Evolutionary conservation across 1,140 invertebrate species (phyloP).

Genomic region (Rhagoletis pomonella): DNA sequence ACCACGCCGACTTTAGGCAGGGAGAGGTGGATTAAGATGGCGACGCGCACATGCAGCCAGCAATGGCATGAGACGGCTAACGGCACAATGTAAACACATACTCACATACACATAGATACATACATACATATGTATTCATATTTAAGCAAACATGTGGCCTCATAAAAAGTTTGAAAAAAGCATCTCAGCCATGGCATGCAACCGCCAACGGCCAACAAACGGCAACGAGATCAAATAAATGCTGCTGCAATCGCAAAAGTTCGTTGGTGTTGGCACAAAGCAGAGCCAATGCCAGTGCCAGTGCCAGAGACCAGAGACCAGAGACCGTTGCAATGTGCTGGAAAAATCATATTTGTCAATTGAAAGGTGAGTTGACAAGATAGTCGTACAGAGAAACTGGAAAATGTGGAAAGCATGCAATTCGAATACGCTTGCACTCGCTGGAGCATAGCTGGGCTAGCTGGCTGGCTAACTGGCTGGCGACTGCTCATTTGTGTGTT

Average conservation of each 20-base stretch:
- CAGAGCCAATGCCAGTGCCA: no score
- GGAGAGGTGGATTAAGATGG: neutral
- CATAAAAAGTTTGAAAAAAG: neutral
- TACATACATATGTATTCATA: neutral
- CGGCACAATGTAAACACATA: constrained; percentile 31
- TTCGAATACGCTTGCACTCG: neutral
- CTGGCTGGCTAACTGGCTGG: no score
- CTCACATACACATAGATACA: no score
- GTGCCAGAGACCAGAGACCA: neutral
- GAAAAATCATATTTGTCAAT: constrained; percentile 47
- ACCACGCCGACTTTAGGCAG: neutral
- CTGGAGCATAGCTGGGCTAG: neutral
- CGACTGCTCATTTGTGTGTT: neutral
- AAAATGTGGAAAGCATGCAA: constrained; percentile 5
- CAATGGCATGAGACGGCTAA: constrained; percentile 29
- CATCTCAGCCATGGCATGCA: neutral
- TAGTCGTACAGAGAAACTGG: constrained; percentile 21
- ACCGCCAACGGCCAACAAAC: neutral
- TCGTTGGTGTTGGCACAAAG: no score
- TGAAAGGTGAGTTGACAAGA: neutral
- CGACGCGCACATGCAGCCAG: neutral
- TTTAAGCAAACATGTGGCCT: neutral
- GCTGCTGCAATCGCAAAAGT: neutral
- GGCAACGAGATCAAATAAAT: constrained; percentile 50
- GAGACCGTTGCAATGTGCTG: neutral